Evolutionary conservation across 2,113 vertebrate genomes (phyloP).

Genomic region (Chloroceryle aenea): DNA sequence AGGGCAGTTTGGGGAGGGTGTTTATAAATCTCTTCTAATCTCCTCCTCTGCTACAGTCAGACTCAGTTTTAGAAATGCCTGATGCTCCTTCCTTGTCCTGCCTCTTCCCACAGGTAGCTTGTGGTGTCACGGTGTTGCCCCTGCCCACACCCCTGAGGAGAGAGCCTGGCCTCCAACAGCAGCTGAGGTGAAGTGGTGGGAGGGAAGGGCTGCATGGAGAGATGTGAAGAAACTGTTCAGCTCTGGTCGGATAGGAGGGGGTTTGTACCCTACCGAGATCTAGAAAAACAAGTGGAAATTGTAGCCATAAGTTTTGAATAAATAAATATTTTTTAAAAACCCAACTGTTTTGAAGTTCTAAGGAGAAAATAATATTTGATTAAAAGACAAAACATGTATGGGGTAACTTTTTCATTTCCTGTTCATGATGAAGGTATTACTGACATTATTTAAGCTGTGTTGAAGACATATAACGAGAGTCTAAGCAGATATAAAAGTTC

Average conservation of each 20-base stretch:
- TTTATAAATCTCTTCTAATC: neutral
- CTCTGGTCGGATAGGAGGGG: conserved; percentile 44
- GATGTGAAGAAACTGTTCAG: conserved; percentile 29
- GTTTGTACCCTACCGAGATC: conserved; percentile 35
- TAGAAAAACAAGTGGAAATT: conserved; percentile 76
- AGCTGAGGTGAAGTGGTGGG: neutral
- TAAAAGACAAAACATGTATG: conserved; percentile 73
- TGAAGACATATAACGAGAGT: conserved; percentile 67
- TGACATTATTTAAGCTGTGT: conserved; percentile 64
- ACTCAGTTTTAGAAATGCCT: neutral
- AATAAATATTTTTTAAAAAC: neutral
- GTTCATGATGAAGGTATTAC: conserved; percentile 73
- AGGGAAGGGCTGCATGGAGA: neutral
- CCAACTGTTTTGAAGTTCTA: conserved; percentile 36
- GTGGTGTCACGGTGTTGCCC: neutral
- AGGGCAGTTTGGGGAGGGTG: accelerated
- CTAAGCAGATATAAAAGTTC: conserved; percentile 75
- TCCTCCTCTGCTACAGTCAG: neutral
- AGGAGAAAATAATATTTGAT: conserved; percentile 72
- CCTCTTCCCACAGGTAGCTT: neutral
- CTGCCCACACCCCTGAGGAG: neutral
- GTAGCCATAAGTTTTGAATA: conserved; percentile 64
- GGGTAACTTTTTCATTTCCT: conserved; percentile 79
- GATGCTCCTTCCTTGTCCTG: neutral
- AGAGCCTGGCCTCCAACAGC: neutral